Conservation (phyloP, 92 coral and sea anemone species). For the Epizoanthus scotinus region DNA sequence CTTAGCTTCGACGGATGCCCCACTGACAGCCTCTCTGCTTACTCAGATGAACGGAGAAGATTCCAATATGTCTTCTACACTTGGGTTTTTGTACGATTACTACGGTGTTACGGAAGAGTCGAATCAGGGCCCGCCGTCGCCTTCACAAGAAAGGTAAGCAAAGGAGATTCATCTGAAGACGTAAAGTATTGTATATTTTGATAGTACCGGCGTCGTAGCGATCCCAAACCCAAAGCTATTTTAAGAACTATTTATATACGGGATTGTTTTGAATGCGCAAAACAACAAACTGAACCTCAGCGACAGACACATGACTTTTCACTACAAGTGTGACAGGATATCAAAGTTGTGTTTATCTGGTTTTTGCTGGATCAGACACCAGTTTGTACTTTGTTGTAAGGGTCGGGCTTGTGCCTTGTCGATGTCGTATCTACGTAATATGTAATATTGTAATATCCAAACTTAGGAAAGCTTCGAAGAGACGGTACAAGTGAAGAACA, state of each 20-base stretch:
- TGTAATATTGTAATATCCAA: too few species aligned
- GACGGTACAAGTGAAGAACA: too few species aligned
- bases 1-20: slow-evolving; percentile 88
- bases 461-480: too few species aligned
- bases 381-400: slow-evolving; percentile 18
- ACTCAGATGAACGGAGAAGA: slow-evolving; percentile 97
- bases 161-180: neutral
- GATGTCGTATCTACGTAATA: too few species aligned
- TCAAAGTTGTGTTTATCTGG: neutral
- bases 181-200: too few species aligned
- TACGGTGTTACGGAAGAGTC: slow-evolving; percentile 95
- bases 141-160: slow-evolving; percentile 78
- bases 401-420: neutral
- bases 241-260: neutral
- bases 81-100: slow-evolving; percentile 95
- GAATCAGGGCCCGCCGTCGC: slow-evolving; percentile 89
- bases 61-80: slow-evolving; percentile 87
- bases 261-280: neutral
- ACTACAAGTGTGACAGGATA: too few species aligned
- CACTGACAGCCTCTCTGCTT: slow-evolving; percentile 84
- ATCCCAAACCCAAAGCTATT: neutral
- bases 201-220: neutral
- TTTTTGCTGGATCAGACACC: slow-evolving; percentile 27
- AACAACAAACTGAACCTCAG: slow-evolving; percentile 3
- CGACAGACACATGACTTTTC: neutral